Evolutionary conservation across 2,888 invertebrate genomes (phyloP).

Genomic region (Ganaspis brasiliensis): DNA sequence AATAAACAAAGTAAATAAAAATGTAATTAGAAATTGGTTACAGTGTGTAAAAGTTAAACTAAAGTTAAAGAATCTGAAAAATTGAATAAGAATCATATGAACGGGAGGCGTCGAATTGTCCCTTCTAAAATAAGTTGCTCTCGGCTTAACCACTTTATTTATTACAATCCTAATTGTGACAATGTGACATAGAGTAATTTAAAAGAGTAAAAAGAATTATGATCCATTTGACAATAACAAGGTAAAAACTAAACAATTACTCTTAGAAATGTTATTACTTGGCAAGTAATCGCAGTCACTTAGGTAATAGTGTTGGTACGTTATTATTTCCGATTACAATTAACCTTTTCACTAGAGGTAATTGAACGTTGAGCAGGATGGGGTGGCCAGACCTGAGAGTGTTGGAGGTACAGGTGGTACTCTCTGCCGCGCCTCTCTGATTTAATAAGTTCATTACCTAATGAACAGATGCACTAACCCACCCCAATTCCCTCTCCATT

Average conservation of each 20-base stretch:
- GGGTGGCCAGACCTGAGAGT: slow-evolving; percentile 42
- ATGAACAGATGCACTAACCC: slow-evolving; percentile 76
- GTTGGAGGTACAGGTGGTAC: slow-evolving; percentile 61
- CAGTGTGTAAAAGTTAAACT: too few relatives aligned
- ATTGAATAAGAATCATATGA: too few relatives aligned
- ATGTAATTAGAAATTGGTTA: too few relatives aligned
- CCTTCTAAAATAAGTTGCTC: too few relatives aligned
- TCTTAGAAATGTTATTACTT: slow-evolving; percentile 48
- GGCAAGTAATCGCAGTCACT: slow-evolving; percentile 48
- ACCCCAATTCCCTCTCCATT: slow-evolving; percentile 52
- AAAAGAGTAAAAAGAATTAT: too few relatives aligned
- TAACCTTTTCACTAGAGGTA: slow-evolving; percentile 69
- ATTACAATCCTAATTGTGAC: too few relatives aligned
- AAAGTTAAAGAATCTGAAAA: too few relatives aligned
- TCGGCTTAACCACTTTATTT: too few relatives aligned
- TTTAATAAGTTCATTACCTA: slow-evolving; percentile 80
- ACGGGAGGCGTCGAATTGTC: too few relatives aligned
- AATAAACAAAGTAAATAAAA: too few relatives aligned
- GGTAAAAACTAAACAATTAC: slow-evolving; percentile 15
- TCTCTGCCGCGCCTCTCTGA: slow-evolving; percentile 68
- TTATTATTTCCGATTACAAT: slow-evolving; percentile 69
- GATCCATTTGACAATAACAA: too few relatives aligned
- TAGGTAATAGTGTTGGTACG: slow-evolving; percentile 49
- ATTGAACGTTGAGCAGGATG: slow-evolving; percentile 67
- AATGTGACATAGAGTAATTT: too few relatives aligned